phyloP scores from a whole-genome alignment of 2,797 vertebrate species.

The Ctenopoma kingsleyae region DNA sequence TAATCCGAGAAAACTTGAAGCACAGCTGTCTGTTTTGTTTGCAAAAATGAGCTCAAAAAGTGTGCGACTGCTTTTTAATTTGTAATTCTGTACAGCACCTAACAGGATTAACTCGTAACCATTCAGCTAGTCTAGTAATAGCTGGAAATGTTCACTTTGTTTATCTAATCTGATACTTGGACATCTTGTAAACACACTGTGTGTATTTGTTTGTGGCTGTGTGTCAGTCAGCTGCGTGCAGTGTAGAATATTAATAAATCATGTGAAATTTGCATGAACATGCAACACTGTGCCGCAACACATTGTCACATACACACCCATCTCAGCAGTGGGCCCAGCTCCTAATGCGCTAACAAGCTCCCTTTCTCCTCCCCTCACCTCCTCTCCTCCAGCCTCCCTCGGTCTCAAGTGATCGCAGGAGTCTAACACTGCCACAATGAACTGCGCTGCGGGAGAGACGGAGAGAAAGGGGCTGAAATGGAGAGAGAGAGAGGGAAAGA shows the following conservation, averaged over 20 bases:
- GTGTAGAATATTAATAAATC: not conserved
- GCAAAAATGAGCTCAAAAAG: no score
- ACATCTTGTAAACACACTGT: no score
- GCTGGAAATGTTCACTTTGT: no score
- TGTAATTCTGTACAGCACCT: no score
- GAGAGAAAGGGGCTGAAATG: slow-evolving; percentile 66
- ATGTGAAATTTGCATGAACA: not conserved
- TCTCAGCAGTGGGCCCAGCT: slow-evolving; percentile 72
- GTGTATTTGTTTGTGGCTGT: no score
- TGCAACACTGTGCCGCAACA: not conserved
- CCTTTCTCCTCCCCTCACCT: slow-evolving; percentile 91
- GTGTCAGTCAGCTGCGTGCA: no score
- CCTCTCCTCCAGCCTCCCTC: slow-evolving; percentile 89
- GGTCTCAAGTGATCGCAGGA: slow-evolving; percentile 91
- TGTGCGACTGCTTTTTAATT: no score
- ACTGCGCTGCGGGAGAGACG: slow-evolving; percentile 88
- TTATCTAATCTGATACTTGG: no score
- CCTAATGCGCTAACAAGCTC: slow-evolving; percentile 98
- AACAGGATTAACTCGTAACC: no score
- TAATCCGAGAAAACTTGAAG: no score
- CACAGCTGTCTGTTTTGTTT: no score
- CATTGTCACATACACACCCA: slow-evolving; percentile 12
- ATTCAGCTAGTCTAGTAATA: no score
- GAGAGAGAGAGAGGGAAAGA: slow-evolving; percentile 83
- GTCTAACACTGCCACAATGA: slow-evolving; percentile 95